Conservation (phyloP, 1,140 invertebrate genomes). For the Drosophila grimshawi region DNA sequence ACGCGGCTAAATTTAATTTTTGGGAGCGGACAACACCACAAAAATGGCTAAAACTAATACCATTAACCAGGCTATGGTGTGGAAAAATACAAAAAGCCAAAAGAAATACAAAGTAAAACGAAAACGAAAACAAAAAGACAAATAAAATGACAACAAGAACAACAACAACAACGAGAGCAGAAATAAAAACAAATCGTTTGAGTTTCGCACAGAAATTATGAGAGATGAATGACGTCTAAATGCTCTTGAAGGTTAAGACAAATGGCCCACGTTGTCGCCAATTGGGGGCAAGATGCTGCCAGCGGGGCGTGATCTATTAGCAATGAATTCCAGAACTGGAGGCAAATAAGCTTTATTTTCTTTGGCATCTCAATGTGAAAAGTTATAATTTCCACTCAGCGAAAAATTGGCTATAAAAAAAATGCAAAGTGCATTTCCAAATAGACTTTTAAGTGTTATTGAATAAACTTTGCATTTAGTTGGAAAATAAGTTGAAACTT, state of each 20-base stretch:
- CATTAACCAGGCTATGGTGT: slow-evolving; percentile 35
- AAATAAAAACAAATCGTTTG: slow-evolving; percentile 60
- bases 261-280: slow-evolving; percentile 73
- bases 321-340: neutral
- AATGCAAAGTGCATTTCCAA: neutral
- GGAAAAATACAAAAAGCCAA: slow-evolving; percentile 50
- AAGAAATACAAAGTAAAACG: slow-evolving; percentile 28
- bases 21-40: slow-evolving; percentile 16
- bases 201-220: slow-evolving; percentile 66
- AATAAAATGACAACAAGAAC: neutral
- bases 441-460: neutral
- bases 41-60: slow-evolving; percentile 45
- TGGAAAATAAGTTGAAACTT: no score
- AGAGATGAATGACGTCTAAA: slow-evolving; percentile 83
- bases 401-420: neutral
- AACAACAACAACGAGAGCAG: slow-evolving; percentile 14
- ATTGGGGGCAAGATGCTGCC: neutral
- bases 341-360: neutral
- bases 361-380: neutral
- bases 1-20: slow-evolving; percentile 52
- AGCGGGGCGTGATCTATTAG: slow-evolving; percentile 28
- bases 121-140: slow-evolving; percentile 29
- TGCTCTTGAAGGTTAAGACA: slow-evolving; percentile 80
- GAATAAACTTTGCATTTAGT: no score
- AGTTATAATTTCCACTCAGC: slow-evolving; percentile 6